phyloP scores from a whole-genome alignment of 2,797 vertebrate genomes.

The Cephalopachus bancanus region DNA sequence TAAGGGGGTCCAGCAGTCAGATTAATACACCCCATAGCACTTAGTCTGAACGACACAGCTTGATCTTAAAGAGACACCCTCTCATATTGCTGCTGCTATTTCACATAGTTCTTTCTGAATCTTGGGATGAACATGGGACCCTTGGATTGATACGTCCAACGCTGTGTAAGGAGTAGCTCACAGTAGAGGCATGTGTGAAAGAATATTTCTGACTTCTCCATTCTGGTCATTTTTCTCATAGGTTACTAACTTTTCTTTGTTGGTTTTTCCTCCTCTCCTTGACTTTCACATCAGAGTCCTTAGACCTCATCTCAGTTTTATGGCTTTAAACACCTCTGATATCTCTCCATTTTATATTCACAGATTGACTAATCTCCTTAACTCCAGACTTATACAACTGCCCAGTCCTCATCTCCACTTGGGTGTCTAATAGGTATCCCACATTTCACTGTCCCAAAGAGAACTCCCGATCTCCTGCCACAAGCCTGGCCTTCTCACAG shows the following conservation, averaged over 20 bases:
- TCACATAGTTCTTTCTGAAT: neutral
- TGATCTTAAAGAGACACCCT: neutral
- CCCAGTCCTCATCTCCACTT: neutral
- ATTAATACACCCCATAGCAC: neutral
- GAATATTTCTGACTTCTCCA: neutral
- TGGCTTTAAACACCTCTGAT: neutral
- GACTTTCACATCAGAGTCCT: neutral
- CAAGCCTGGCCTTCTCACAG: neutral
- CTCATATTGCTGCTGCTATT: neutral
- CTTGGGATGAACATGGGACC: neutral
- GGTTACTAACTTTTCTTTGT: neutral
- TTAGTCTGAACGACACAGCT: neutral
- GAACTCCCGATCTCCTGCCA: neutral
- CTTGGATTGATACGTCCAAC: neutral
- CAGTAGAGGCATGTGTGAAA: neutral
- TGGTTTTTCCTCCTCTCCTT: neutral
- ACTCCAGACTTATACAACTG: neutral
- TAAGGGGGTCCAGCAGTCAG: neutral
- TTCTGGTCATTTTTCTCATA: neutral
- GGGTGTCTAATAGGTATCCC: neutral
- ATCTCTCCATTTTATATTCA: neutral
- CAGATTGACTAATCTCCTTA: neutral
- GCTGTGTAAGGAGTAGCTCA: neutral
- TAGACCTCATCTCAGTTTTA: neutral
- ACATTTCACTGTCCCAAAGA: neutral